Evolutionary conservation across 2,888 invertebrate genomes (phyloP).

Genomic region (Zhengitettix transpicula): DNA sequence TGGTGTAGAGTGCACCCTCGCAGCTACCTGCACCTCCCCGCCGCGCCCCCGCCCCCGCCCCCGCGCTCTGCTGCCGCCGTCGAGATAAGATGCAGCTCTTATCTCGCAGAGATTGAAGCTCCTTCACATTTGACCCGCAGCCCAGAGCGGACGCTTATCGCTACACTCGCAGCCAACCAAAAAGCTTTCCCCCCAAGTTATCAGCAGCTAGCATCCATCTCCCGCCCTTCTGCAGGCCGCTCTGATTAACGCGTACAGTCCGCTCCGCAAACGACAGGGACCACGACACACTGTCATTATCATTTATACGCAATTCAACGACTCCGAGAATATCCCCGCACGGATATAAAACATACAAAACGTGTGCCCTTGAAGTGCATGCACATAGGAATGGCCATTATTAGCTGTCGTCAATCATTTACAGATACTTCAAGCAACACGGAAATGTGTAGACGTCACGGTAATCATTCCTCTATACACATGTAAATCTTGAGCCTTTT

Average conservation of each 20-base stretch:
- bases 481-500: too few species aligned
- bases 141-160: constrained; percentile 5
- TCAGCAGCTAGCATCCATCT: constrained; percentile 9
- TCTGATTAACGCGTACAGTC: constrained; percentile 5
- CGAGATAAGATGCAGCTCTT: constrained; percentile 1
- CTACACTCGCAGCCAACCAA: constrained; percentile 4
- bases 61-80: neutral
- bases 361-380: too few species aligned
- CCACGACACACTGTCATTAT: neutral
- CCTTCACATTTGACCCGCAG: constrained; percentile 10
- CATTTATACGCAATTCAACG: neutral
- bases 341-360: too few species aligned
- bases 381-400: too few species aligned
- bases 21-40: neutral
- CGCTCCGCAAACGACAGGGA: neutral
- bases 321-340: too few species aligned
- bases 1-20: neutral
- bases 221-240: constrained; percentile 1
- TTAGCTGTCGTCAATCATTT: too few species aligned
- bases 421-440: too few species aligned
- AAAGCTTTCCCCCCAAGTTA: constrained; percentile 8
- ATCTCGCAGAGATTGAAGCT: constrained; percentile 5
- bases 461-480: too few species aligned
- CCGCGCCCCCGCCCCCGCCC: neutral
- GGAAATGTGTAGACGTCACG: too few species aligned